These are phyloP conservation scores for Pyrrhia umbra DNA, from an alignment of 2,888 invertebrate species.

Conservation along the genomic window DNA sequence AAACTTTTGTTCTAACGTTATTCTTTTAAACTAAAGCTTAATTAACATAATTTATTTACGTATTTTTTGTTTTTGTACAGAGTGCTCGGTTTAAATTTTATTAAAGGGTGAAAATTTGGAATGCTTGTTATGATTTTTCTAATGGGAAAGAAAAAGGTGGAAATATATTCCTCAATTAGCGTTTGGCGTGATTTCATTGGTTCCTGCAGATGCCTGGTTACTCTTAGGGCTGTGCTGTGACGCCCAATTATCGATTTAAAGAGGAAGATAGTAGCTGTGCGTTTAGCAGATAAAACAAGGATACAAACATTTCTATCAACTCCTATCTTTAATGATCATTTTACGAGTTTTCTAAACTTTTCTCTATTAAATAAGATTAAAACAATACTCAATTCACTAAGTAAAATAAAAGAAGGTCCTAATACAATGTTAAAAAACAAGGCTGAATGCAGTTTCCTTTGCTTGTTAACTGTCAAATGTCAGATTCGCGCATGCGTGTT, in stretches of 20 bases:
- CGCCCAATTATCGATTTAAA: conserved; percentile 30
- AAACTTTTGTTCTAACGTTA: neutral
- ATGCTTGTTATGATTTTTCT: conserved; percentile 1
- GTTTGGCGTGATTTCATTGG: conserved; percentile 20
- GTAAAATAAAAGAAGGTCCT: neutral
- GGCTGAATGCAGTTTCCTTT: neutral
- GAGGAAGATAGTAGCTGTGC: neutral
- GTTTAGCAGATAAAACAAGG: neutral
- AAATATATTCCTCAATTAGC: neutral
- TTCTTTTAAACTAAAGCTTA: neutral
- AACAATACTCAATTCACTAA: neutral
- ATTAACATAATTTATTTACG: rapidly evolving
- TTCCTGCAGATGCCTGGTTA: neutral
- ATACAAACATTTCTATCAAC: neutral
- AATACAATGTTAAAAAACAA: neutral
- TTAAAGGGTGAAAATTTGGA: neutral
- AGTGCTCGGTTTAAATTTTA: neutral
- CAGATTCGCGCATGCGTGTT: conserved; percentile 32
- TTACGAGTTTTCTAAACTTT: neutral
- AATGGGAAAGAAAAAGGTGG: neutral
- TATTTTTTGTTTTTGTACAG: conserved; percentile 1
- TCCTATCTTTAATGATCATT: neutral
- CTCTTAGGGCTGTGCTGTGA: neutral
- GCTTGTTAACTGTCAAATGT: conserved; percentile 1
- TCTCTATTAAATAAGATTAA: neutral